These are phyloP conservation scores for Entomobrya multifasciata DNA, from an alignment of 2,888 invertebrate genomes.

Conservation along the genomic window DNA sequence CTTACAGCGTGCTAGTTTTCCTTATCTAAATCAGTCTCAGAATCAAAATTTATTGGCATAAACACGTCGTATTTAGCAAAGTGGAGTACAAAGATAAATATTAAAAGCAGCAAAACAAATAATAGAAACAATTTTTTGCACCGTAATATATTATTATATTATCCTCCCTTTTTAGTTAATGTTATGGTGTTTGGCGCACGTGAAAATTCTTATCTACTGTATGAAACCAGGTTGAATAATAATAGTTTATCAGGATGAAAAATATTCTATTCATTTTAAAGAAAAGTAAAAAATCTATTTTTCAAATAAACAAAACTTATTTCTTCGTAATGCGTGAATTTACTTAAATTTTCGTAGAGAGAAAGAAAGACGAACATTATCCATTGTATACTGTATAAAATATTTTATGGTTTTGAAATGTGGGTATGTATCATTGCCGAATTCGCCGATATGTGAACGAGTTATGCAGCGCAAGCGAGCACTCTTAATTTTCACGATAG, in stretches of 20 bases:
- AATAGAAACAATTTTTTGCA: background rate
- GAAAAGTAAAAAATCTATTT: too few relatives aligned
- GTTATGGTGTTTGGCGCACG: background rate
- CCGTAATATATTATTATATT: background rate
- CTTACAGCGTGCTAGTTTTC: too few relatives aligned
- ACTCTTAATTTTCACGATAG: constrained; percentile 58
- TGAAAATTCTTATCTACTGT: background rate
- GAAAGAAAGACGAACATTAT: background rate
- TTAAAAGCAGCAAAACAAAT: too few relatives aligned
- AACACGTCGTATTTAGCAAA: too few relatives aligned
- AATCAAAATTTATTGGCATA: too few relatives aligned
- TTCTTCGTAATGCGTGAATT: background rate
- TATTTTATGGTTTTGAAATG: background rate
- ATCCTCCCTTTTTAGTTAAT: background rate
- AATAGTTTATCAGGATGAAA: background rate
- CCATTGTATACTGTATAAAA: background rate
- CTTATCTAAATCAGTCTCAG: too few relatives aligned
- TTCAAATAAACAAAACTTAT: background rate
- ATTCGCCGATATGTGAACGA: background rate
- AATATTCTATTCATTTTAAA: too few relatives aligned
- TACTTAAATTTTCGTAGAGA: background rate
- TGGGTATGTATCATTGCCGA: background rate
- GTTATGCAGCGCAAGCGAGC: background rate
- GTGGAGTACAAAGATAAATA: too few relatives aligned
- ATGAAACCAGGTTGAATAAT: constrained; percentile 18